Percentiles rank a stretch among this genome's conserved stretches.
Conservation (phyloP, 2,113 vertebrate genomes). For the Sula dactylatra region DNA sequence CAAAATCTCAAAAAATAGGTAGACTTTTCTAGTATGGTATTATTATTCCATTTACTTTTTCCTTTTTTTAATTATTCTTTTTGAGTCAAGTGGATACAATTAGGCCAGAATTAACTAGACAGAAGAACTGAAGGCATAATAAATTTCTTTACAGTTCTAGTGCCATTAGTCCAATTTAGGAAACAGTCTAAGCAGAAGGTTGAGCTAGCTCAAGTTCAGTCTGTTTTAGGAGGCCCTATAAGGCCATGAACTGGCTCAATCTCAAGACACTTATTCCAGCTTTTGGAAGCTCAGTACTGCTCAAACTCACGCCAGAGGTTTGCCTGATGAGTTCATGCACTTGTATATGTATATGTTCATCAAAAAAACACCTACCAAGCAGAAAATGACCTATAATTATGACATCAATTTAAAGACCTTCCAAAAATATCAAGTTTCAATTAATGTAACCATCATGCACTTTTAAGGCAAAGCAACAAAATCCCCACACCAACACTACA, state of each 20-base stretch:
- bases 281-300: not conserved
- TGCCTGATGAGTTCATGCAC: not conserved
- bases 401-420: not conserved
- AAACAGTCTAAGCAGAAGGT: not conserved
- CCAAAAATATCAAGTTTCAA: not conserved
- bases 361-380: not conserved
- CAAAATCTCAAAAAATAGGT: no score
- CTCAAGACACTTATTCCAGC: not conserved
- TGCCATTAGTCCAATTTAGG: not conserved
- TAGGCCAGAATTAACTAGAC: not conserved
- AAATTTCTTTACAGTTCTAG: not conserved
- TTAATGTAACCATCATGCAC: not conserved
- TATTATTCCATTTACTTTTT: not conserved
- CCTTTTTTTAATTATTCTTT: not conserved
- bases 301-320: not conserved
- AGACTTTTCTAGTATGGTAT: not conserved
- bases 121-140: not conserved
- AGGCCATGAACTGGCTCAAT: not conserved
- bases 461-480: not conserved
- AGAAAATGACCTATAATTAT: not conserved
- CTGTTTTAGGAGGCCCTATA: not conserved
- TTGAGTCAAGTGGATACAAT: not conserved
- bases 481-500: not conserved
- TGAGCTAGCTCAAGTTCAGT: slow-evolving; percentile 5
- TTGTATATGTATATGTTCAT: not conserved